These are phyloP conservation scores for Paracentrotus lividus DNA, from an alignment of 53 echinoderm and acorn worm species.

Conservation along the genomic window DNA sequence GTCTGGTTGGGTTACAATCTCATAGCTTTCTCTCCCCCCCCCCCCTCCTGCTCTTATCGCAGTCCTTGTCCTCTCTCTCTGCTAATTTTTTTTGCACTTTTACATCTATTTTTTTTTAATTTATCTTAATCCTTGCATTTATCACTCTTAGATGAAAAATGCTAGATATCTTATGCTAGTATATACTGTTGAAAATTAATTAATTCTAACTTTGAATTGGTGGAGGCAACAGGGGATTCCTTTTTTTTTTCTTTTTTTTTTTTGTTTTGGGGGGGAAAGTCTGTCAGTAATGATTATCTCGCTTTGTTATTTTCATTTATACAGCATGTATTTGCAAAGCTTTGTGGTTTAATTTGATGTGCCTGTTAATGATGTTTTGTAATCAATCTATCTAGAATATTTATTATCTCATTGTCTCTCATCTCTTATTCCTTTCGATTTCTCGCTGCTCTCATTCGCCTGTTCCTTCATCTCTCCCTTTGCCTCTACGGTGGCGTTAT, in stretches of 20 bases:
- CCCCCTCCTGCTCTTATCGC: not conserved
- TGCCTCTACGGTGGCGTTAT: not conserved
- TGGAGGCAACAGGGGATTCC: too few species aligned
- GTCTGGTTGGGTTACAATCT: conserved; percentile 14
- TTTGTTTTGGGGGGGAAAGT: too few species aligned
- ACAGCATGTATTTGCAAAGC: too few species aligned
- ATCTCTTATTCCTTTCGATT: not conserved
- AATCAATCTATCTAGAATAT: not conserved
- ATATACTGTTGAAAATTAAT: too few species aligned
- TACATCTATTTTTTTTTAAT: not conserved
- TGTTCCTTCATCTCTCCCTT: not conserved
- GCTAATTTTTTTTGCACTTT: not conserved
- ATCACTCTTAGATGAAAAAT: not conserved
- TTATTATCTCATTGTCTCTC: not conserved
- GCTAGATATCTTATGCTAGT: too few species aligned
- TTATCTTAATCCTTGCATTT: not conserved
- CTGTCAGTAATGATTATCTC: too few species aligned
- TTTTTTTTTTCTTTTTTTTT: not conserved
- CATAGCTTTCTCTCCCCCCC: too few species aligned
- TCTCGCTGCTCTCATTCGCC: not conserved
- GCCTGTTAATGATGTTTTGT: too few species aligned
- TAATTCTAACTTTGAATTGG: too few species aligned
- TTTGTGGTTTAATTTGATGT: too few species aligned
- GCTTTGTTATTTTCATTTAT: too few species aligned
- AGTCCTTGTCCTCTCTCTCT: not conserved